Base-by-base conservation (phyloP, 2,797 vertebrate genomes). In the Tauraco hartlaubi region DNA sequence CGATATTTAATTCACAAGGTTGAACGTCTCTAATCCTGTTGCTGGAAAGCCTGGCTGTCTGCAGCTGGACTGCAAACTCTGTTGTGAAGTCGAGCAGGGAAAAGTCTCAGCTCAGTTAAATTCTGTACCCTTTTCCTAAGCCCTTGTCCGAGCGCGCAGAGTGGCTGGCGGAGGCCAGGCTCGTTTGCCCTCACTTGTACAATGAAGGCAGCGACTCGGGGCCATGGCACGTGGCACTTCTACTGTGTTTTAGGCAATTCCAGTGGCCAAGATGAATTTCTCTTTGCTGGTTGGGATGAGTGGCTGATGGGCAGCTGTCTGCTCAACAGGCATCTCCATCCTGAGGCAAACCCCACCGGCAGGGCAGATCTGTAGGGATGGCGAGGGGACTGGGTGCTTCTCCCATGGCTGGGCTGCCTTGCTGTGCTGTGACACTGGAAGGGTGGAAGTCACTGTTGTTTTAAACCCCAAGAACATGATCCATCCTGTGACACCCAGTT, bases 151-250 rank as follows among this genome's bases (percentile, higher is more conserved):
- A 49, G 64, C 3, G 31, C 18, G 35, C 46, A 37, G 56, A 8
- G 3, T 59, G 64, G 31, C 35, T 49, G 31, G 14, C 6, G 48
- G 46, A 83, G 20, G 41, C 35, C 44, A 20, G 17, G n/a, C 52
- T 58, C 3, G 3, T 28, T 54, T 66, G 64, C 19, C 22, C 44
- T 82, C 33, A 8, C 9, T 48, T 0, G 2, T 7, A 12, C 31
- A 35, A 21, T 2, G 14, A 17, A 76, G 58, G 31, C 22, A n/a
- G 31, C 0, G 4, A 43, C 41, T 22, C 0, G 0, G 46, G 46
- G 28, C 58, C 11, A 1, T 18, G 20, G 69, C 31, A 26, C 0
- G 0, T 55, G 25, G 33, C 29, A 17, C 11, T 54, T 6, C 55
- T 68, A 62, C 74, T n/a, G 33, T 0, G 3, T 20, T 80, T 33